Percentiles rank a stretch among this genome's conserved stretches.
Conservation (phyloP, 1,140 invertebrate species). For the Venturia canescens region DNA sequence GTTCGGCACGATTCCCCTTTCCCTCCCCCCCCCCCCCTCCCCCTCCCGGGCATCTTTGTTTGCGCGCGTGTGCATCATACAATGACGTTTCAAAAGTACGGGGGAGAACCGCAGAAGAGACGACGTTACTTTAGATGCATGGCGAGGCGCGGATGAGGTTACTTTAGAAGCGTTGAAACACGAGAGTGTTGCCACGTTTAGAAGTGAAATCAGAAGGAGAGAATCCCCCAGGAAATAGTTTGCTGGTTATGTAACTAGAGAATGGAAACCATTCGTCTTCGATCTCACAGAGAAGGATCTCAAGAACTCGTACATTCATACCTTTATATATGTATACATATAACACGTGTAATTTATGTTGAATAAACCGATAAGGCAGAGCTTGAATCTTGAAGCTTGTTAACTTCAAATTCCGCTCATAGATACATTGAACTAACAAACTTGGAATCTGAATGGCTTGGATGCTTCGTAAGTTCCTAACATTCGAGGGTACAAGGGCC, state of each 20-base stretch:
- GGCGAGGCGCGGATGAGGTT: neutral
- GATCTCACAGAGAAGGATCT: neutral
- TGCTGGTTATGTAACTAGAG: neutral
- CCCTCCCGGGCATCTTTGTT: conserved; percentile 15
- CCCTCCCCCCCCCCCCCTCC: neutral
- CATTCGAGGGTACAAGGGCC: neutral
- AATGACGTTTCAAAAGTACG: too few relatives aligned
- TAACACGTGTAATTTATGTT: too few relatives aligned
- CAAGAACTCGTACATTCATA: neutral
- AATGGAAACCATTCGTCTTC: neutral
- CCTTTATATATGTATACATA: neutral
- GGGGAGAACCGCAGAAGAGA: neutral
- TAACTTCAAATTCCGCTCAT: neutral
- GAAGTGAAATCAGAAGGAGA: neutral
- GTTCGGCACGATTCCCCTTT: neutral
- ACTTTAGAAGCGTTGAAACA: neutral
- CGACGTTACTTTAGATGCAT: neutral
- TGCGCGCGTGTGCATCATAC: conserved; percentile 14
- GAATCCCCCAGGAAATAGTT: conserved; percentile 9
- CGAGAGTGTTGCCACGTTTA: neutral
- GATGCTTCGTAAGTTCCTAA: neutral
- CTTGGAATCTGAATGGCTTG: neutral
- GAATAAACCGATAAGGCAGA: neutral
- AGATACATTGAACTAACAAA: neutral
- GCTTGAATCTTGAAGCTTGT: neutral